Evolutionary conservation across 2,888 invertebrate species (phyloP), one percentile per base, ranked within the genome.

Genomic region (Tipula lateralis): DNA sequence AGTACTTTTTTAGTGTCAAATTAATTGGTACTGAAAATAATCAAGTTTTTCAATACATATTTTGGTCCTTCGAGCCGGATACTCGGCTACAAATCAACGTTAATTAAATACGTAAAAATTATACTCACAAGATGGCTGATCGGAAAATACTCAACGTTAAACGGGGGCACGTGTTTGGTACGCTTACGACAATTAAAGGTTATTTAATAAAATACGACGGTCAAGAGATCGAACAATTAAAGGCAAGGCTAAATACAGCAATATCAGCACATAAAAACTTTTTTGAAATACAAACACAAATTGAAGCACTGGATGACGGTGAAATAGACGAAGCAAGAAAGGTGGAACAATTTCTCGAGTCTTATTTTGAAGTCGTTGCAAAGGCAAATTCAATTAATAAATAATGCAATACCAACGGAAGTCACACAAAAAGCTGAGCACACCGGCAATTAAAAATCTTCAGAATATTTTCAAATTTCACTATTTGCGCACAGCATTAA

Each of bases 61-160:
- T 80, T 80, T 80, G 80, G 80, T 80, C 80, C 80, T 80, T 80
- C 80, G 80, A 80, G 80, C 80, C 7, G 12, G 29, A 80, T 80
- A 24, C 5, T 32, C 1, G 7, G 19, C 29, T 19, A 12, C 19
- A 80, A 80, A 9, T n/a, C n/a, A 19, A 80, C 13, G 3, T 5
- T 24, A 80, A 80, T n/a, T n/a, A n/a, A n/a, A n/a, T n/a, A n/a
- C 16, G 13, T 19, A 12, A 19, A 80, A 19, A 1, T 24, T n/a
- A n/a, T n/a, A 6, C 80, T 39, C 13, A 80, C 29, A 80, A 80
- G 19, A 80, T 80, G 80, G 80, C 80, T 80, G 24, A 80, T 29
- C 0, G 29, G 19, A 80, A 80, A 80, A 19, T 7, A 80, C 29
- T 80, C 19, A 29, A 29, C 19, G 19, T 29, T 1, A 19, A 80